Percentiles rank a stretch among this genome's conserved stretches.
phyloP scores from a whole-genome alignment of 2,113 vertebrate species.

The Hippocampus barbouri region DNA sequence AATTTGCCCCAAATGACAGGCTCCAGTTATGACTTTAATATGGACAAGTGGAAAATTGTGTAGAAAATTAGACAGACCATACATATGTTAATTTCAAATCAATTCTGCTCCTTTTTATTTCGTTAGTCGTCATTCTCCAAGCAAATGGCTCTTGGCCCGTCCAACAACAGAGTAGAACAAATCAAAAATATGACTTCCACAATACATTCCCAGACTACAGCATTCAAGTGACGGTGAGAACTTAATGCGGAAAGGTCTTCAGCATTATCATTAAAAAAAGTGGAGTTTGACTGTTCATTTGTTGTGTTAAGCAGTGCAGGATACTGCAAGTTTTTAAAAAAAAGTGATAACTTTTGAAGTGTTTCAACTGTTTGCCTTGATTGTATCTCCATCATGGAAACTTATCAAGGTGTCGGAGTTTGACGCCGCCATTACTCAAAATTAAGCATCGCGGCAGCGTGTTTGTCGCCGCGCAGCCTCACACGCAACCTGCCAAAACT shows the following conservation, averaged over 20 bases:
- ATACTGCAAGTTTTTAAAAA: slow-evolving; percentile 1
- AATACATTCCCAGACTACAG: too few species aligned
- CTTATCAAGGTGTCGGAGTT: slow-evolving; percentile 76
- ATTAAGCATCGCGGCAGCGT: slow-evolving; percentile 81
- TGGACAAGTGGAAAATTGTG: too few species aligned
- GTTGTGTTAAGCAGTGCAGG: slow-evolving; percentile 2
- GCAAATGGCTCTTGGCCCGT: too few species aligned
- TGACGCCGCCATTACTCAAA: slow-evolving; percentile 74
- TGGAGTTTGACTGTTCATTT: slow-evolving; percentile 11
- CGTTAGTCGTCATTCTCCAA: too few species aligned
- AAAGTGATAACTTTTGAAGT: slow-evolving; percentile 26
- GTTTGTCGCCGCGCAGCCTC: slow-evolving; percentile 80
- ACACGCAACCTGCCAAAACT: slow-evolving; percentile 82
- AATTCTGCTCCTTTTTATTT: too few species aligned
- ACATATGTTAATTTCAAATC: too few species aligned
- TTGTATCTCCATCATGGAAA: slow-evolving; percentile 70
- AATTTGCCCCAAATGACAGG: too few species aligned
- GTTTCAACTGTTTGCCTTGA: slow-evolving; percentile 54
- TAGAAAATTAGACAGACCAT: too few species aligned
- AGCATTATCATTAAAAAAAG: neutral
- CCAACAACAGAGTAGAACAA: too few species aligned
- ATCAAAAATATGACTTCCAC: too few species aligned
- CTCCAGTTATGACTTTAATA: too few species aligned
- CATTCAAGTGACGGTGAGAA: too few species aligned
- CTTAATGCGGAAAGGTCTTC: neutral